Percentiles rank a stretch among this genome's conserved stretches.
phyloP scores from a whole-genome alignment of 2,797 vertebrate genomes.

The Novumbra hubbsi region DNA sequence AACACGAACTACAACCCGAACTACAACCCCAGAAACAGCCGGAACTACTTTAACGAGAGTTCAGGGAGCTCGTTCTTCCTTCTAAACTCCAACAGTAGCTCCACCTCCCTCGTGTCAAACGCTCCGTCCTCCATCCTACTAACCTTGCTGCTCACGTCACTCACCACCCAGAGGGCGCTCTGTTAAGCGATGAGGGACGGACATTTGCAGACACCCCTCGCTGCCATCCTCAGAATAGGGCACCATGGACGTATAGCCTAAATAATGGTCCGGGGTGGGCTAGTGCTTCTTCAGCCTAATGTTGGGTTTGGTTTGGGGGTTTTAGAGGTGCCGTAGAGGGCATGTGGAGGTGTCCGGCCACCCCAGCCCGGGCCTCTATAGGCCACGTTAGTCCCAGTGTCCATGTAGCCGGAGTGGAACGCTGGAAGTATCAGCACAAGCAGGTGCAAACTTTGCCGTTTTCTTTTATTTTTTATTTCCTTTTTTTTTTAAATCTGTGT shows the following conservation, averaged over 20 bases:
- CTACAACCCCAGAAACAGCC: slow-evolving; percentile 58
- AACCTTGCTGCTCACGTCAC: slow-evolving; percentile 63
- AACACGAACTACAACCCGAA: slow-evolving; percentile 42
- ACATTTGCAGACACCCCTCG: slow-evolving; percentile 9
- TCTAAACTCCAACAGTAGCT: slow-evolving; percentile 72
- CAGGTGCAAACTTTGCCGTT: slow-evolving; percentile 33
- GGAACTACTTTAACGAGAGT: slow-evolving; percentile 57
- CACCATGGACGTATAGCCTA: background rate
- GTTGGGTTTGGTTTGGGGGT: background rate
- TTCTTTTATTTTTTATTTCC: slow-evolving; percentile 16
- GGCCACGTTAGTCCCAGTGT: slow-evolving; percentile 65
- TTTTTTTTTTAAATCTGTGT: background rate
- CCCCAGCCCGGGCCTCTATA: slow-evolving; percentile 35
- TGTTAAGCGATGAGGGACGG: slow-evolving; percentile 49
- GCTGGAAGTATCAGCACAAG: background rate
- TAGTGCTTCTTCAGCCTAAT: background rate
- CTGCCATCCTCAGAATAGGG: background rate
- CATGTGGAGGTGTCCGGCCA: background rate
- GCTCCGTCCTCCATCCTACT: slow-evolving; percentile 59
- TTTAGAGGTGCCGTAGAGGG: background rate
- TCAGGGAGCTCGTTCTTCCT: slow-evolving; percentile 54
- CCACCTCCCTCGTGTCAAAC: slow-evolving; percentile 44
- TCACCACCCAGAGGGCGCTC: slow-evolving; percentile 42
- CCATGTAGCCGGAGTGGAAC: slow-evolving; percentile 31
- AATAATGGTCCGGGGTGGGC: background rate